Evolutionary conservation across 2,797 vertebrate genomes (phyloP), one percentile per base, ranked within the genome.

Genomic region (Acipenser oxyrinchus): DNA sequence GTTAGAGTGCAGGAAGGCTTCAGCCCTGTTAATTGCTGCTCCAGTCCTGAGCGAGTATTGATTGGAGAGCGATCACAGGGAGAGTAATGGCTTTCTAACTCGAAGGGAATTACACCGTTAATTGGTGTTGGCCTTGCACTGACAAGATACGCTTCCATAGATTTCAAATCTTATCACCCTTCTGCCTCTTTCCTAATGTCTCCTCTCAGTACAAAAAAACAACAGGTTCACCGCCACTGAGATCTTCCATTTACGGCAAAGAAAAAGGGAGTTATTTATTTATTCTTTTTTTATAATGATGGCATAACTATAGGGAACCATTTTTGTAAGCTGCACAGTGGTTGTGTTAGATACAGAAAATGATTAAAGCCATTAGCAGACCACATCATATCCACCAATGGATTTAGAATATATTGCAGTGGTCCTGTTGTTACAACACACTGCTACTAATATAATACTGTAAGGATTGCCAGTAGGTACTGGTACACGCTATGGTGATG

Each of bases 11-110:
- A 84, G 85, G 85, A 86, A 86, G 88, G 89, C 86, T 84, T 79
- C 80, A 84, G 89, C 89, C 92, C 82, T 83, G 82, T 93, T 94
- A 93, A 94, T 91, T 90, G 90, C 89, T 78, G 69, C 84, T 85
- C 79, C 80, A 76, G 79, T 89, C 88, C 84, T 84, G 84, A 81
- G 84, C 84, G 83, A 89, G 85, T 90, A 93, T 95, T 87, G 92
- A 96, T 94, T 85, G 75, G 73, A 83, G 84, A 79, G 88, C 84
- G 86, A 87, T 83, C 70, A 76, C 82, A 73, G 77, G 79, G 84
- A 87, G 84, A 89, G 89, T 85, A 84, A 89, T 85, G 81, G 86
- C 86, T 90, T 81, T 88, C 83, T 8, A 71, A 87, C 87, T 89
- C 87, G 78, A 57, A 70, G 76, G 79, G 90, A 90, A 91, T 90